Conservation (phyloP, 2,797 vertebrate genomes). For the Poecile montanus region DNA sequence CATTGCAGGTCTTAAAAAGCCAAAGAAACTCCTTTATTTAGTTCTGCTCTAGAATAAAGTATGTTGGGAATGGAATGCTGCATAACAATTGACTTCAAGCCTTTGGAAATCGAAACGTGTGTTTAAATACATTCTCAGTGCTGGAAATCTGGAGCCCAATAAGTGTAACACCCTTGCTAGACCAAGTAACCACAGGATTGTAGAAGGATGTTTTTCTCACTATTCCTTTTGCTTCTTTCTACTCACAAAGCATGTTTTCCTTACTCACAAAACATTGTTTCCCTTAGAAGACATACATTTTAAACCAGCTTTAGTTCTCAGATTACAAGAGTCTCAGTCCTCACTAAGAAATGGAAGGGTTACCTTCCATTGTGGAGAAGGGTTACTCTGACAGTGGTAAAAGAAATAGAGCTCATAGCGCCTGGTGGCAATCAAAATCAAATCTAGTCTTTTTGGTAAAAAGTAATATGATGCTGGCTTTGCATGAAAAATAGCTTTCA, state of each 20-base stretch:
- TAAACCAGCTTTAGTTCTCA: not conserved
- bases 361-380: not conserved
- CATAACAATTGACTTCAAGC: not conserved
- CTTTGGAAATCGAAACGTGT: not conserved
- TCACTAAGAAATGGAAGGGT: not conserved
- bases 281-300: not conserved
- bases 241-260: not conserved
- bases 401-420: not conserved
- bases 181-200: not conserved
- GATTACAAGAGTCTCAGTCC: not conserved
- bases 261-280: not conserved
- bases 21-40: not conserved
- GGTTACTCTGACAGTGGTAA: not conserved
- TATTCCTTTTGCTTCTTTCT: not conserved
- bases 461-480: not conserved
- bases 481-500: not conserved
- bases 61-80: not conserved
- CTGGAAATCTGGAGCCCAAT: not conserved
- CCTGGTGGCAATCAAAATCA: not conserved
- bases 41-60: not conserved
- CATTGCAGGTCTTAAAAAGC: not conserved
- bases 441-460: not conserved
- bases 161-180: not conserved
- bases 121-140: not conserved
- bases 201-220: not conserved